Base-by-base conservation (phyloP, 2,113 vertebrate genomes). In the Rhabdornis inornatus region DNA sequence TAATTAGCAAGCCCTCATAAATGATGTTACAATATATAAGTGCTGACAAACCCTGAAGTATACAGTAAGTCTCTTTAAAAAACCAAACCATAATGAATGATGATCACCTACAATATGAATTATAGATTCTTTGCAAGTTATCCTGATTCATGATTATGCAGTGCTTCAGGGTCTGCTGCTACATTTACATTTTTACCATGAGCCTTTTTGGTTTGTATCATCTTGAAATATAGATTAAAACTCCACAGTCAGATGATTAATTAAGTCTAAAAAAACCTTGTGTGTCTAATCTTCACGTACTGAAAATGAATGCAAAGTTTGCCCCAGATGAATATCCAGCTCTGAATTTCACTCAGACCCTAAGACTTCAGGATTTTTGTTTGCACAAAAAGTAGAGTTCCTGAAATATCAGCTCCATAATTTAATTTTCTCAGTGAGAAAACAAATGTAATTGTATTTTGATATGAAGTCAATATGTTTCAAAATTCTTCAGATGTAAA, bases 191-290 rank as follows among this genome's bases (percentile, higher is more conserved):
- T 94, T 96, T 96, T 89, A 86, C 79, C 80, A 90, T 84, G 14
- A 93, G 76, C 10, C 25, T 87, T 93, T 88, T 92, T 94, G n/a
- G 72, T 95, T 95, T 90, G n/a, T 80, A 90, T 94, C 49, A 18
- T 93, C 79, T 90, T 95, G 83, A 95, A 96, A 94, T 92, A 94
- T 78, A 94, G 82, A 96, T 95, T 96, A 94, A 92, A 96, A 94
- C 60, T 88, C 60, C 64, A 89, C 61, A 78, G 64, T 23, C n/a
- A 52, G 55, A 89, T 94, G 55, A 95, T 96, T 93, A 97, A 95
- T 88, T 96, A 83, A 74, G 28, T 68, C 35, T 40, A 64, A 93
- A 80, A 92, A 81, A 83, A 1, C 7, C 44, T 55, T 55, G 35
- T 10, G 2, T 64, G 59, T 49, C 68, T 83, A 63, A 78, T 89